Base-by-base conservation (phyloP, 1,140 invertebrate genomes). In the Calycopis cecrops region DNA sequence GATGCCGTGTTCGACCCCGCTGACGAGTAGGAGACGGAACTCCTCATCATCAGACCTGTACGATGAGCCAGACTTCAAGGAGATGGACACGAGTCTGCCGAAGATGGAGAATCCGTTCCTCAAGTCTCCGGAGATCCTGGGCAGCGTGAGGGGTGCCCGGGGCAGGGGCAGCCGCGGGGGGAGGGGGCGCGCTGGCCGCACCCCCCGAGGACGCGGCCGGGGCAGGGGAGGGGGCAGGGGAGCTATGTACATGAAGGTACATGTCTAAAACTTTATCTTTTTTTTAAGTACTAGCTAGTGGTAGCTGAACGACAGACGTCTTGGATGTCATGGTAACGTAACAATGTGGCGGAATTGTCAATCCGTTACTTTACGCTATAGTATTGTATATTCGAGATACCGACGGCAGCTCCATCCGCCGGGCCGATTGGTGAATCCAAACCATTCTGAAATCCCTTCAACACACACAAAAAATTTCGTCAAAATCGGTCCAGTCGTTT, bases 171-270 rank as follows among this genome's bases (percentile, higher is more conserved):
- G 69, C 8, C 63, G 69, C 44, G 68, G 59, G 14, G 62, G 71
- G 34, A 33, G 71, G 35, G 56, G 63, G 1, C 47, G 67, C 18
- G 50, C 58, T 3, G 44, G 61, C 4, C 53, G 76, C 4, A 62
- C 64, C 51, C 64, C 69, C 11, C 58, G 75, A 10, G 74, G 69
- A 0, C 42, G 80, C 3, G 80, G 73, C 6, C 70, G 80, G 11
- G 78, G 80, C 4, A 60, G 83, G 28, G 75, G 80, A 2, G 76
- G 79, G 1, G 80, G 77, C 0, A 49, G 80, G n/a, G 82, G 83
- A 14, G 83, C 79, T 55, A 73, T 80, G 67, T 88, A 86, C 34
- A 83, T 85, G 76, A 80, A 85, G 70, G 83, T 86, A 57, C n/a
- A 3, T 38, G 14, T 42, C 6, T 16, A 37, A 37, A 37, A 9